phyloP scores from a whole-genome alignment of 2,888 invertebrate genomes.

The Anticlea derivata region DNA sequence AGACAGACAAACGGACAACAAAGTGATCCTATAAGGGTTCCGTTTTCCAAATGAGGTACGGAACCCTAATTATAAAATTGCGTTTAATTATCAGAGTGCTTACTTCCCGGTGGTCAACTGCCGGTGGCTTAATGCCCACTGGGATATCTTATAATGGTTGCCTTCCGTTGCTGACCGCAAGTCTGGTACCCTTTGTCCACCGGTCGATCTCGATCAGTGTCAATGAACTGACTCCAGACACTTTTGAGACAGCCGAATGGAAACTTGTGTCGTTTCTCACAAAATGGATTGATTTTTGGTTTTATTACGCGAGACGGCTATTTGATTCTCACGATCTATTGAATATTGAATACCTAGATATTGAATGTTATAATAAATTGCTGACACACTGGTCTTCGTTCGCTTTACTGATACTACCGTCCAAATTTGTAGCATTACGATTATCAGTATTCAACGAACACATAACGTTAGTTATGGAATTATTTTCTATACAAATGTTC shows the following conservation, averaged over 20 bases:
- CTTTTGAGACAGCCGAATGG: constrained; percentile 31
- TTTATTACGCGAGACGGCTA: constrained; percentile 9
- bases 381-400: constrained; percentile 9
- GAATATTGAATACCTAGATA: too few species aligned
- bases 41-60: too few species aligned
- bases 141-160: constrained; percentile 56
- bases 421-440: too few species aligned
- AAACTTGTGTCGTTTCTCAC: constrained; percentile 28
- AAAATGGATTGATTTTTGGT: constrained; percentile 29
- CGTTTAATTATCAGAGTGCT: constrained; percentile 22
- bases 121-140: constrained; percentile 42
- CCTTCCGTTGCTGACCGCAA: constrained; percentile 60
- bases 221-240: constrained; percentile 50
- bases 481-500: too few species aligned
- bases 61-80: constrained; percentile 7
- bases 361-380: constrained; percentile 16
- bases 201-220: constrained; percentile 48
- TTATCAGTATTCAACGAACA: too few species aligned
- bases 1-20: too few species aligned
- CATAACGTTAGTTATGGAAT: too few species aligned
- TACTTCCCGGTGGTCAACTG: constrained; percentile 23
- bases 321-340: constrained; percentile 18
- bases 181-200: constrained; percentile 51
- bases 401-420: neutral
- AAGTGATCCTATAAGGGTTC: too few species aligned